phyloP scores from a whole-genome alignment of 2,797 vertebrate genomes.

The Pseudomugil tenellus region DNA sequence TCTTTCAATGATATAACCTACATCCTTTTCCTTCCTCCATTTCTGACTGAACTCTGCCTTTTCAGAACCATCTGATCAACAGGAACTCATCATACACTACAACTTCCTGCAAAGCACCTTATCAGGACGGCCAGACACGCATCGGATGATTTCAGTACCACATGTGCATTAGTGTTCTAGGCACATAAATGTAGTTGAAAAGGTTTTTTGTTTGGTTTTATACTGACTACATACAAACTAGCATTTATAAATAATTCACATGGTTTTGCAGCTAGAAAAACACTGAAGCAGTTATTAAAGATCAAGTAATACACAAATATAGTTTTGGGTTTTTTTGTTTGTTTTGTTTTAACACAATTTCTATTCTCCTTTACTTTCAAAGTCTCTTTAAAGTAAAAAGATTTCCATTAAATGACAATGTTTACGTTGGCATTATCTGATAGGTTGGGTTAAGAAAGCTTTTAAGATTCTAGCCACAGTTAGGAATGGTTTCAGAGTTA shows the following conservation, averaged over 20 bases:
- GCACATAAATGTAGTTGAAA: slow-evolving; percentile 9
- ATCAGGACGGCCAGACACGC: slow-evolving; percentile 80
- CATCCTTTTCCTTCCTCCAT: slow-evolving; percentile 75
- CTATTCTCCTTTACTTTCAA: not conserved
- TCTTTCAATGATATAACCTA: slow-evolving; percentile 69
- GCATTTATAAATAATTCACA: not conserved
- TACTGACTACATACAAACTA: too few species aligned
- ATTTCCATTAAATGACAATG: not conserved
- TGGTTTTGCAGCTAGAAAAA: not conserved
- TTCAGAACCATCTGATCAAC: slow-evolving; percentile 63
- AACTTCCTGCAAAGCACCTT: slow-evolving; percentile 88
- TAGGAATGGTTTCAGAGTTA: not conserved
- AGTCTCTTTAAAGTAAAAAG: not conserved
- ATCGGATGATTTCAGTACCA: slow-evolving; percentile 29
- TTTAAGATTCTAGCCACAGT: not conserved
- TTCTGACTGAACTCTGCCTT: slow-evolving; percentile 70
- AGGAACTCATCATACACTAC: slow-evolving; percentile 87
- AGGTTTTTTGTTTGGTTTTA: too few species aligned
- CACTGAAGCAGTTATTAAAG: not conserved
- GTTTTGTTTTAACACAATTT: not conserved
- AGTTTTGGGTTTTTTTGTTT: not conserved
- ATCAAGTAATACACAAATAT: not conserved
- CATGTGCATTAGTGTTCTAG: slow-evolving; percentile 14
- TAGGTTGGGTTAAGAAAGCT: not conserved
- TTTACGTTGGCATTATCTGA: slow-evolving; percentile 1